Evolutionary conservation across 2,888 invertebrate genomes (phyloP).

Genomic region (Parnassius mnemosyne): DNA sequence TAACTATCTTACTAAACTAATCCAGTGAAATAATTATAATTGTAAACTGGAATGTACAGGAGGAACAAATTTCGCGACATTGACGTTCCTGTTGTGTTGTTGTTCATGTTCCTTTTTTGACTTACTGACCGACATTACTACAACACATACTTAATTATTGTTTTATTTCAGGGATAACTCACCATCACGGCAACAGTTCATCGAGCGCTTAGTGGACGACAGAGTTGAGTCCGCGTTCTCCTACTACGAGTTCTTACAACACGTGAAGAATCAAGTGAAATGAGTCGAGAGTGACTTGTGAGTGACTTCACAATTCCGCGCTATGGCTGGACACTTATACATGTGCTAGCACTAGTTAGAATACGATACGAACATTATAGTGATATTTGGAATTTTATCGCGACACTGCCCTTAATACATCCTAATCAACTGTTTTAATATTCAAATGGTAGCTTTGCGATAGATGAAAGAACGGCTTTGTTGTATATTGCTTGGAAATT

Average conservation of each 20-base stretch:
- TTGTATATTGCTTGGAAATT: constrained; percentile 20
- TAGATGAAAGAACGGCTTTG: constrained; percentile 9
- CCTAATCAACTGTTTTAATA: not conserved
- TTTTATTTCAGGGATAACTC: constrained; percentile 91
- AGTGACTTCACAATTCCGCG: constrained; percentile 38
- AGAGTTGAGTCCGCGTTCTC: constrained; percentile 95
- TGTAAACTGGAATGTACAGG: too few relatives aligned
- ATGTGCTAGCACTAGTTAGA: constrained; percentile 5
- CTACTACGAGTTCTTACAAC: constrained; percentile 99
- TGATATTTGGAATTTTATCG: constrained; percentile 10
- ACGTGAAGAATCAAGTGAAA: constrained; percentile 94
- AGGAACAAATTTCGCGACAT: too few relatives aligned
- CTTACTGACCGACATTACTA: too few relatives aligned
- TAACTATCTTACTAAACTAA: too few relatives aligned
- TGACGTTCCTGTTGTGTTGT: too few relatives aligned
- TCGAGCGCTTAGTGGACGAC: constrained; percentile 95
- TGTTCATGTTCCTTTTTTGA: too few relatives aligned
- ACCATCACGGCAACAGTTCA: constrained; percentile 88
- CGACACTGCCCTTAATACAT: constrained; percentile 23
- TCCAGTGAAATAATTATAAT: too few relatives aligned
- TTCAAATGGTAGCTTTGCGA: constrained; percentile 5
- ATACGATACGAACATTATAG: constrained; percentile 8
- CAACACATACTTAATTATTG: constrained; percentile 46
- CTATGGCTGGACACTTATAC: constrained; percentile 30
- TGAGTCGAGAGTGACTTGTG: constrained; percentile 65